These are phyloP conservation scores for Spilogale gracilis DNA, from an alignment of 2,113 vertebrate genomes.

Conservation along the genomic window DNA sequence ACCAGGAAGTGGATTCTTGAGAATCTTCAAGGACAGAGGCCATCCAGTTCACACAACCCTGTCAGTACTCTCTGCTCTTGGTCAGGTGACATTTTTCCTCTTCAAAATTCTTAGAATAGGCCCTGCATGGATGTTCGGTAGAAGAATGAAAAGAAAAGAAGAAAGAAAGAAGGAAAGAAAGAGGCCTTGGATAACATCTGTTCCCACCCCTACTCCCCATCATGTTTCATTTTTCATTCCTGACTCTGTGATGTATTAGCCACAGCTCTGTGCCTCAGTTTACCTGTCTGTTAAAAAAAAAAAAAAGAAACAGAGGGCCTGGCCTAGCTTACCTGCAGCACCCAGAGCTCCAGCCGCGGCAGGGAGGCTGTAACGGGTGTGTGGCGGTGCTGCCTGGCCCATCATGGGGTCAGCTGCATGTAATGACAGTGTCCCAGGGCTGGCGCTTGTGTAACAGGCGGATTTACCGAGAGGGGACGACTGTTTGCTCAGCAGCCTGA, in stretches of 20 bases:
- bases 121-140: background rate
- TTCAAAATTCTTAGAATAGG: slow-evolving; percentile 54
- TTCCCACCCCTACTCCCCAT: background rate
- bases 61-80: background rate
- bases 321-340: background rate
- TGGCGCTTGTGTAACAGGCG: slow-evolving; percentile 75
- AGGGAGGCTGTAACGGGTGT: background rate
- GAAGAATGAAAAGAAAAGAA: background rate
- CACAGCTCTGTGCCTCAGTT: background rate
- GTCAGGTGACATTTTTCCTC: slow-evolving; percentile 36
- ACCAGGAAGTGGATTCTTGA: background rate
- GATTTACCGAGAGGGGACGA: slow-evolving; percentile 71
- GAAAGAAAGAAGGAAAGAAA: background rate
- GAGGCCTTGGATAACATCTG: background rate
- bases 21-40: background rate
- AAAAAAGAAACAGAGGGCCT: background rate
- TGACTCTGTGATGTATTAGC: background rate
- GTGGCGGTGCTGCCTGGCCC: background rate
- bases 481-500: slow-evolving; percentile 82
- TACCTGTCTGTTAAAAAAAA: background rate
- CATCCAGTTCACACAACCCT: background rate
- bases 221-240: background rate
- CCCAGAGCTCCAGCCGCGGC: background rate
- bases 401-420: background rate
- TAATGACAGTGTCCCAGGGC: slow-evolving; percentile 69